Percentiles rank a stretch among this genome's conserved stretches.
These are phyloP conservation scores for Rhamnusium bicolor DNA, from an alignment of 2,888 invertebrate species.

Conservation along the genomic window DNA sequence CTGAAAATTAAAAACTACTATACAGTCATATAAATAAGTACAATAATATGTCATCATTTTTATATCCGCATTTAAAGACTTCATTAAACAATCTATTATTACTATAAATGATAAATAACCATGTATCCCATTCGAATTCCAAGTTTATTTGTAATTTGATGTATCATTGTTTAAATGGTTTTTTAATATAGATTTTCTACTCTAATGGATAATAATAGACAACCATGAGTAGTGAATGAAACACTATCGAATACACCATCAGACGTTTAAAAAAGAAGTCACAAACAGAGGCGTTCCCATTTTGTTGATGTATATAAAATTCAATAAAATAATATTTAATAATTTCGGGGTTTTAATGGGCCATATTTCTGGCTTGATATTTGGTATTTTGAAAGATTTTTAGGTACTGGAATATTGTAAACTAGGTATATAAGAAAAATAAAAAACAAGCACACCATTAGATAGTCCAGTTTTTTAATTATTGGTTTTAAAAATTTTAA, in stretches of 20 bases:
- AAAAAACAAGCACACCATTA: no score
- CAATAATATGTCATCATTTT: not conserved
- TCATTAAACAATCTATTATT: not conserved
- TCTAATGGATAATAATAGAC: constrained; percentile 23
- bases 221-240: constrained; percentile 24
- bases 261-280: not conserved
- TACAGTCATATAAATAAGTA: no score
- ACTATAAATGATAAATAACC: not conserved
- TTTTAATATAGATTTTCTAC: constrained; percentile 41
- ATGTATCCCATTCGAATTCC: constrained; percentile 7
- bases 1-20: no score
- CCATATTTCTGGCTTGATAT: no score
- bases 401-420: no score
- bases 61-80: not conserved
- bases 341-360: no score
- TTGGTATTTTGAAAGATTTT: no score
- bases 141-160: constrained; percentile 25
- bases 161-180: constrained; percentile 40
- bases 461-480: no score
- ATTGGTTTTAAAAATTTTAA: no score
- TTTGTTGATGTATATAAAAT: no score
- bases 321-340: no score
- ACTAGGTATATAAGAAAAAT: no score
- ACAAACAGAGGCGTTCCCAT: not conserved
- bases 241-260: not conserved